phyloP scores from a whole-genome alignment of 2,113 vertebrate species.

The Amphiprion percula region DNA sequence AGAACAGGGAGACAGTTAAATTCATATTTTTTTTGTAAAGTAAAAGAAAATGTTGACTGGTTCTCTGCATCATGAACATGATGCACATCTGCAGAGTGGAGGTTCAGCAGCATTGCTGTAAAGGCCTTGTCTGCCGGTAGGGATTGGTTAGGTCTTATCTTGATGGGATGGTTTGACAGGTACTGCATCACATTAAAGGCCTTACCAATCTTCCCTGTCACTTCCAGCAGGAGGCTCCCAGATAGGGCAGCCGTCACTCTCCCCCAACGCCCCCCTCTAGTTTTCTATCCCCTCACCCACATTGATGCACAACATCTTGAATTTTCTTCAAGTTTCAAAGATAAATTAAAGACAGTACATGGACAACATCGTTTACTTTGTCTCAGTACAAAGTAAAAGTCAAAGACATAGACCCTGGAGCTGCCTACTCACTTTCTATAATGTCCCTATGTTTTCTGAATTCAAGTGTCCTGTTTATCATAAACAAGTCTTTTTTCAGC shows the following conservation, averaged over 20 bases:
- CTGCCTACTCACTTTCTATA: neutral
- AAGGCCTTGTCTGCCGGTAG: slow-evolving; percentile 29
- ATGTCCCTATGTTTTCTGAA: no score
- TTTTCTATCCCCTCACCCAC: slow-evolving; percentile 25
- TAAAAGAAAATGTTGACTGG: neutral
- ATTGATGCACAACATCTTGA: slow-evolving; percentile 37
- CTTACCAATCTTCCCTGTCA: slow-evolving; percentile 84
- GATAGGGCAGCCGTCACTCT: slow-evolving; percentile 36
- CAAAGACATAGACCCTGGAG: no score
- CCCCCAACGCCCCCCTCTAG: neutral
- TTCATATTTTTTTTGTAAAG: neutral
- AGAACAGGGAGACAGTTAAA: neutral
- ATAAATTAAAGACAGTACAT: slow-evolving; percentile 41
- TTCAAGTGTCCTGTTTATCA: no score
- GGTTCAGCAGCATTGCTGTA: neutral
- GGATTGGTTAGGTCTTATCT: slow-evolving; percentile 75
- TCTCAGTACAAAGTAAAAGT: neutral
- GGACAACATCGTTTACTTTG: slow-evolving; percentile 1
- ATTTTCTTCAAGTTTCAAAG: slow-evolving; percentile 56
- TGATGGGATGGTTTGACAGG: slow-evolving; percentile 78
- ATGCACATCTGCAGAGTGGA: slow-evolving; percentile 7
- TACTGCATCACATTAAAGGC: slow-evolving; percentile 84
- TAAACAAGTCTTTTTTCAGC: no score
- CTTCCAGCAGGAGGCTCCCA: slow-evolving; percentile 63
- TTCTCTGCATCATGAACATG: slow-evolving; percentile 30